Evolutionary conservation across 37 sponge, comb jelly and placozoan species (phyloP), one percentile per base, ranked within the genome.

Genomic region (Cladorhizidae sp.): DNA sequence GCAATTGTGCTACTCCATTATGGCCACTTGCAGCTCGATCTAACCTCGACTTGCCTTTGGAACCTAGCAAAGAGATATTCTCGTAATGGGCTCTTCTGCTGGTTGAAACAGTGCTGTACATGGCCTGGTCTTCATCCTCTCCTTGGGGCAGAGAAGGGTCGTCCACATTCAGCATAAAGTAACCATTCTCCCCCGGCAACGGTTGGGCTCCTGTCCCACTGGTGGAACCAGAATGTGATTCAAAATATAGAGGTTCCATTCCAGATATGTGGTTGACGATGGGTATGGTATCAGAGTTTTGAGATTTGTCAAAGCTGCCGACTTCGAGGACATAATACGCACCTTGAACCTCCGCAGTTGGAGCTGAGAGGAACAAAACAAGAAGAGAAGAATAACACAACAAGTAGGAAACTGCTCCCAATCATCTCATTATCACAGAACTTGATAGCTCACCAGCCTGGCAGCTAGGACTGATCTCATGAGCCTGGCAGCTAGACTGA

Each of bases 241-340:
- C 49, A 43, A 5, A 3, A 14, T 42, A 14, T n/a, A 11, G 51
- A 59, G 6, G n/a, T 59, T 59, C 28, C 61, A 59, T 59, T 59
- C 61, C 61, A 59, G 28, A 23, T 5, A 9, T 45, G 49, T 45
- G 5, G 49, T 45, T 45, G 49, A 5, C 9, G 9, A 12, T 6
- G 62, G 62, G 62, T 12, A 22, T 2, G 22, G 1, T 35, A 31
- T 43, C 41, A 0, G 0, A 6, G 31, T 1, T 2, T 11, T 25
- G 28, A 23, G 17, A 2, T 18, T 39, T 61, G 31, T 78, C 75
- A 67, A 87, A 87, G 69, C 80, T 87, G 14, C 70, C 81, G 39
- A 87, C 76, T 29, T 87, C 87, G 29, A 87, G 76, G 1, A 87
- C 59, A 40, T 81, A 87, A 40, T 87, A 87, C 23, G 68, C 61